Evolutionary conservation across 2,113 vertebrate species (phyloP).

Genomic region (Trematomus loennbergii): DNA sequence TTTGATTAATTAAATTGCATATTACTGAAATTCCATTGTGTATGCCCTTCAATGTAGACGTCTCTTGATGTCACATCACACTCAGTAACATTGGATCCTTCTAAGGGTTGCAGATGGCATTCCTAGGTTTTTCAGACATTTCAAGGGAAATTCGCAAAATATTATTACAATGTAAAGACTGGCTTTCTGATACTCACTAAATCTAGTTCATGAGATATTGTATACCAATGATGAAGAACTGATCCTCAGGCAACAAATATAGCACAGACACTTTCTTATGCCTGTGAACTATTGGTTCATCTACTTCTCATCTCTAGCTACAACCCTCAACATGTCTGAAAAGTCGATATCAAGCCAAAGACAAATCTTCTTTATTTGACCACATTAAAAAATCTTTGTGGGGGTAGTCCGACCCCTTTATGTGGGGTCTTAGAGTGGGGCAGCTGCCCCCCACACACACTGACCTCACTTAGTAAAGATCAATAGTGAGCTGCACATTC

Average conservation of each 20-base stretch:
- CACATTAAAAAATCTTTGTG: slow-evolving; percentile 56
- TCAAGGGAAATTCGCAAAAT: not conserved
- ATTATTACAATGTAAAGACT: slow-evolving; percentile 15
- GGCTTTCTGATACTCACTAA: not conserved
- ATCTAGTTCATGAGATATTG: slow-evolving; percentile 5
- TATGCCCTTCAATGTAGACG: not conserved
- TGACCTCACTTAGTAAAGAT: slow-evolving; percentile 78
- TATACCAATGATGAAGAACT: slow-evolving; percentile 11
- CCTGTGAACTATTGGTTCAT: slow-evolving; percentile 12
- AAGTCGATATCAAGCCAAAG: slow-evolving; percentile 14
- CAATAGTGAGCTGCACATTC: slow-evolving; percentile 78
- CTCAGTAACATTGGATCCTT: slow-evolving; percentile 28
- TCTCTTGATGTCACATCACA: not conserved
- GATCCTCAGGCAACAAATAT: slow-evolving; percentile 12
- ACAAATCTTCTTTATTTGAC: slow-evolving; percentile 12
- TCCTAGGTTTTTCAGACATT: slow-evolving; percentile 22
- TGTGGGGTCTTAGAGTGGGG: slow-evolving; percentile 58
- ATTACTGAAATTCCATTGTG: not conserved
- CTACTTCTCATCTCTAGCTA: not conserved
- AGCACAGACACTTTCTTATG: slow-evolving; percentile 2
- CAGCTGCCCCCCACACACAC: slow-evolving; percentile 60
- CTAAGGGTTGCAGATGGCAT: slow-evolving; percentile 32
- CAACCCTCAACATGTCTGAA: not conserved
- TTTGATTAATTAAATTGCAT: not conserved
- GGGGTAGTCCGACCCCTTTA: slow-evolving; percentile 45